phyloP scores from a whole-genome alignment of 2,113 vertebrate species.

The Erythrolamprus reginae region DNA sequence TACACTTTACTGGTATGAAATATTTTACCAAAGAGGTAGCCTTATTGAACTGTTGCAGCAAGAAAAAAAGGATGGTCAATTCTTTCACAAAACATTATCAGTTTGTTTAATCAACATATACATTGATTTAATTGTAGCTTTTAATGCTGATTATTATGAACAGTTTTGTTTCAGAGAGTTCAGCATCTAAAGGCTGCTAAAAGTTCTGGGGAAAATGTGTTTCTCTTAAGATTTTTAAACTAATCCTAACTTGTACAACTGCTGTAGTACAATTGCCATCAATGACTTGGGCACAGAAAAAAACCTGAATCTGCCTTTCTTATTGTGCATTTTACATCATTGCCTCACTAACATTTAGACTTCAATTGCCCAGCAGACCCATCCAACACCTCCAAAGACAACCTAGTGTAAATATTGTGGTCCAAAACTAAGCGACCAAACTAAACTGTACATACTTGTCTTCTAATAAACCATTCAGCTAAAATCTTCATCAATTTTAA shows the following conservation, averaged over 20 bases:
- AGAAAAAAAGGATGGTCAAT: neutral
- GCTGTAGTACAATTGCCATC: neutral
- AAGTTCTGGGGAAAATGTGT: no score
- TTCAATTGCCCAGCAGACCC: neutral
- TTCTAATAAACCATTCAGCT: neutral
- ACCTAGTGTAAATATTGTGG: neutral
- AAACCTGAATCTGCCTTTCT: neutral
- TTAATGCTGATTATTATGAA: slow-evolving; percentile 11
- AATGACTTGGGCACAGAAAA: neutral
- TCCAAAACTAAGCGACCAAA: neutral
- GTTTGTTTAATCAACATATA: neutral
- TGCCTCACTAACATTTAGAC: neutral
- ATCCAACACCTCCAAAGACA: neutral
- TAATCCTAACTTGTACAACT: neutral
- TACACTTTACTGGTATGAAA: neutral
- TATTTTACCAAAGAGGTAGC: neutral
- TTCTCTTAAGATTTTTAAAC: neutral
- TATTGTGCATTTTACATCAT: neutral
- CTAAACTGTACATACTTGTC: neutral
- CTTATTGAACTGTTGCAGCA: neutral
- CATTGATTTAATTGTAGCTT: slow-evolving; percentile 42
- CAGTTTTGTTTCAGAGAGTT: neutral
- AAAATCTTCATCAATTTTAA: neutral
- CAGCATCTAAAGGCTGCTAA: neutral
- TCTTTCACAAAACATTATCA: neutral